phyloP scores from a whole-genome alignment of 2,797 vertebrate species.

The Sebastes baramenuke region DNA sequence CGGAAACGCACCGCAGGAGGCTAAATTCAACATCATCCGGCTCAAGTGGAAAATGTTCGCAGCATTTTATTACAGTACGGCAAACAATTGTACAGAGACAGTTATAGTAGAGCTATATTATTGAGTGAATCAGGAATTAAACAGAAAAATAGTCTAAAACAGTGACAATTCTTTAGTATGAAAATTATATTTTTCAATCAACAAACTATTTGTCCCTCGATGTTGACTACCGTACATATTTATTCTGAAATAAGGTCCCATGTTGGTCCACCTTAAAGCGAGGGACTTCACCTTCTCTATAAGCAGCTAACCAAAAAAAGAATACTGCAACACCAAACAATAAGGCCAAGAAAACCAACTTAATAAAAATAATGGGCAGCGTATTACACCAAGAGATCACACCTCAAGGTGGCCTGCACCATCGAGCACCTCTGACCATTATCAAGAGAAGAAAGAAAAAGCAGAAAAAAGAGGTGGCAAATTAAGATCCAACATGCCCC shows the following conservation, averaged over 20 bases:
- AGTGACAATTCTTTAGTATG: too few relatives aligned
- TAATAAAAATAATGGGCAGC: background rate
- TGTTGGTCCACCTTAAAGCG: too few relatives aligned
- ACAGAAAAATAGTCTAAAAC: too few relatives aligned
- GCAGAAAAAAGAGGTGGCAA: background rate
- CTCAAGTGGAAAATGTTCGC: background rate
- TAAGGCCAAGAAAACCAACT: background rate
- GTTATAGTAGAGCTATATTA: background rate
- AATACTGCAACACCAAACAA: too few relatives aligned
- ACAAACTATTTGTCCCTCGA: too few relatives aligned
- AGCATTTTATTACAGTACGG: background rate
- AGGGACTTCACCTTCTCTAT: too few relatives aligned
- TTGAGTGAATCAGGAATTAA: background rate
- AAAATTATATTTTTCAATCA: too few relatives aligned
- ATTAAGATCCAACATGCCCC: background rate
- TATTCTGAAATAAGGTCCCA: too few relatives aligned
- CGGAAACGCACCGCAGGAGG: background rate
- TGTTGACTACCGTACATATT: too few relatives aligned
- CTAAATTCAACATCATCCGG: background rate
- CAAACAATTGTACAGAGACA: background rate
- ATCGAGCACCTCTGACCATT: background rate
- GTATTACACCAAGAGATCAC: background rate
- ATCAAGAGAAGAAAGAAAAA: background rate
- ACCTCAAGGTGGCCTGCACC: background rate
- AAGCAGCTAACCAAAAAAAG: too few relatives aligned